Conservation (phyloP, 1,140 invertebrate species). For the Hermatobates lingyangjiaoensis region DNA sequence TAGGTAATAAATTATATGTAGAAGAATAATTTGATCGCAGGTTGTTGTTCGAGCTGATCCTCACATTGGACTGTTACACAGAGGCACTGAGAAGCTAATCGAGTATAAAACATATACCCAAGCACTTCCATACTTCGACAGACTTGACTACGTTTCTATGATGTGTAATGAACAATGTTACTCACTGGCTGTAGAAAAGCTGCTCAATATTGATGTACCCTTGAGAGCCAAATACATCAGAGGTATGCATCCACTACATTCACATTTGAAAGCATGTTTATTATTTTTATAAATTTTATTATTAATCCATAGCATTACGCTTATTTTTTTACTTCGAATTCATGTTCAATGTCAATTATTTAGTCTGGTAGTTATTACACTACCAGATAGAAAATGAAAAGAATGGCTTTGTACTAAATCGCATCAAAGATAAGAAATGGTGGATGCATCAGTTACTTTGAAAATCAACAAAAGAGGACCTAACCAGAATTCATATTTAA, state of each 20-base stretch:
- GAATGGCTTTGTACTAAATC: too few species aligned
- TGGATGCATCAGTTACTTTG: too few species aligned
- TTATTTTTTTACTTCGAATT: too few species aligned
- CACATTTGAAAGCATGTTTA: too few species aligned
- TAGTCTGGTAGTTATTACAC: too few species aligned
- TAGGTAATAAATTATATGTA: not conserved
- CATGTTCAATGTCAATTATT: too few species aligned
- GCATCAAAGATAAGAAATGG: too few species aligned
- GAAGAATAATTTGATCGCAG: constrained; percentile 27
- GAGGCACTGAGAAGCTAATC: constrained; percentile 93
- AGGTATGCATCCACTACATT: constrained; percentile 52
- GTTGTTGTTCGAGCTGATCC: constrained; percentile 73
- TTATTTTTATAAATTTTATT: too few species aligned
- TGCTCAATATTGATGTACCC: constrained; percentile 89
- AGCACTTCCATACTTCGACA: constrained; percentile 93
- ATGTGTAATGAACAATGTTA: constrained; percentile 98
- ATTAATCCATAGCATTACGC: too few species aligned
- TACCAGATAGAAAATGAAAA: too few species aligned
- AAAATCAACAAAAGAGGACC: too few species aligned
- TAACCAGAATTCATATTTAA: too few species aligned
- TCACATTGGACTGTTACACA: constrained; percentile 91
- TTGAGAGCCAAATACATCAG: constrained; percentile 87
- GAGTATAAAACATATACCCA: constrained; percentile 98
- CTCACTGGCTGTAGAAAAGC: constrained; percentile 86
- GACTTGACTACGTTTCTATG: constrained; percentile 98